phyloP scores from a whole-genome alignment of 2,888 invertebrate genomes.

The Acanthosoma haemorrhoidale region DNA sequence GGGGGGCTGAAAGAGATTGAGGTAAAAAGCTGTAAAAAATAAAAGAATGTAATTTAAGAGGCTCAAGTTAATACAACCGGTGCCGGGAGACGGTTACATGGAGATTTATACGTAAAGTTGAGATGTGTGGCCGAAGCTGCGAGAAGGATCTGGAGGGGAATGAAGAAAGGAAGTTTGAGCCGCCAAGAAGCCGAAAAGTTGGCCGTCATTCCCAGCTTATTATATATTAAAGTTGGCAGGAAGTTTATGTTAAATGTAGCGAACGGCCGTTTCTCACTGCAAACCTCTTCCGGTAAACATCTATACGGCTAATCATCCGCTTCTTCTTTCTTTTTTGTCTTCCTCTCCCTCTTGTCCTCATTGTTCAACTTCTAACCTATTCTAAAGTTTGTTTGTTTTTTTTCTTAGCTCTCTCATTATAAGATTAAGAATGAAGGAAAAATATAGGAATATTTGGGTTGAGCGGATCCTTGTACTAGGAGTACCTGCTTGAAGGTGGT shows the following conservation, averaged over 20 bases:
- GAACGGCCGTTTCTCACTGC: slow-evolving; percentile 19
- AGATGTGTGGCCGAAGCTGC: slow-evolving; percentile 18
- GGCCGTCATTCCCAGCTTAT: slow-evolving; percentile 15
- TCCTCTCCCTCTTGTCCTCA: background rate
- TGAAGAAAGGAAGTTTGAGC: slow-evolving; percentile 11
- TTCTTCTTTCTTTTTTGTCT: background rate
- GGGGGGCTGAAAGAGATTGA: background rate
- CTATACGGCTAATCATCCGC: slow-evolving; percentile 20
- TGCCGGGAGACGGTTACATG: slow-evolving; percentile 13
- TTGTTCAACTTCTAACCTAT: too few relatives aligned
- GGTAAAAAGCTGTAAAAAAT: background rate
- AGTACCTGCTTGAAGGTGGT: too few relatives aligned
- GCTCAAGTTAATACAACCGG: slow-evolving; percentile 7
- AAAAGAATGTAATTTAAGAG: slow-evolving; percentile 25
- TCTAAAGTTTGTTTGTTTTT: too few relatives aligned
- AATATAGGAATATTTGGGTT: too few relatives aligned
- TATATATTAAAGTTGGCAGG: slow-evolving; percentile 29
- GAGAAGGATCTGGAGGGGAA: background rate
- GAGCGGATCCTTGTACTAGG: too few relatives aligned
- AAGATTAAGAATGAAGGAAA: too few relatives aligned
- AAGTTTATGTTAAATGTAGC: slow-evolving; percentile 30
- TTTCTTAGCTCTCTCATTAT: too few relatives aligned
- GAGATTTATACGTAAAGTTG: slow-evolving; percentile 28
- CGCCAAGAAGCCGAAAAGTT: slow-evolving; percentile 9
- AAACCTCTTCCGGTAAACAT: slow-evolving; percentile 30